These are phyloP conservation scores for Anarsia innoxiella DNA, from an alignment of 2,888 invertebrate species.

Conservation along the genomic window DNA sequence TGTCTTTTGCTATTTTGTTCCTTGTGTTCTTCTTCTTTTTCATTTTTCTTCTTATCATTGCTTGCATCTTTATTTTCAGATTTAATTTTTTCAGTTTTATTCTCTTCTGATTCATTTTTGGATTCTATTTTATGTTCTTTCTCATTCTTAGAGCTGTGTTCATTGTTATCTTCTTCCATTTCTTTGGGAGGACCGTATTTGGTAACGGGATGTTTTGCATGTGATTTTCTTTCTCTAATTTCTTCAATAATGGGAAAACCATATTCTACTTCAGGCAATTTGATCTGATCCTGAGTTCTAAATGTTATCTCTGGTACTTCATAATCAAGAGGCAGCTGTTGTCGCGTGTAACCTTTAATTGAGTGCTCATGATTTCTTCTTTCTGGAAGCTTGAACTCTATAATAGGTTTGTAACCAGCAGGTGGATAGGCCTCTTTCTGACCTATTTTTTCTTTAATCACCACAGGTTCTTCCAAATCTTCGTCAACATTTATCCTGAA, in stretches of 20 bases:
- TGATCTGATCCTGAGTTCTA: too few relatives aligned
- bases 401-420: slow-evolving; percentile 51
- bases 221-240: too few relatives aligned
- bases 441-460: slow-evolving; percentile 21
- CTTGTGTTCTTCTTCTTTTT: slow-evolving; percentile 25
- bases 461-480: slow-evolving; percentile 40
- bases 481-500: slow-evolving; percentile 34
- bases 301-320: too few relatives aligned
- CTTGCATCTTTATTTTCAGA: slow-evolving; percentile 7
- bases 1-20: too few relatives aligned
- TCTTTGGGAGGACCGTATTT: slow-evolving; percentile 8
- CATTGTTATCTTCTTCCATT: slow-evolving; percentile 6
- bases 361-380: too few relatives aligned
- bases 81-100: slow-evolving; percentile 12
- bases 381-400: slow-evolving; percentile 54
- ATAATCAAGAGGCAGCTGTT: too few relatives aligned
- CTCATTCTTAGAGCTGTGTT: slow-evolving; percentile 19
- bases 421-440: slow-evolving; percentile 51
- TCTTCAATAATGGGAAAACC: too few relatives aligned
- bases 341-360: too few relatives aligned
- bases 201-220: too few relatives aligned
- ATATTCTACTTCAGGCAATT: too few relatives aligned
- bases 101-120: slow-evolving; percentile 4
- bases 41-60: slow-evolving; percentile 20
- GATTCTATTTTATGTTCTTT: slow-evolving; percentile 5